Percentiles rank a stretch among this genome's conserved stretches.
These are phyloP conservation scores for Chanos chanos DNA, from an alignment of 2,797 vertebrate species.

Conservation along the genomic window DNA sequence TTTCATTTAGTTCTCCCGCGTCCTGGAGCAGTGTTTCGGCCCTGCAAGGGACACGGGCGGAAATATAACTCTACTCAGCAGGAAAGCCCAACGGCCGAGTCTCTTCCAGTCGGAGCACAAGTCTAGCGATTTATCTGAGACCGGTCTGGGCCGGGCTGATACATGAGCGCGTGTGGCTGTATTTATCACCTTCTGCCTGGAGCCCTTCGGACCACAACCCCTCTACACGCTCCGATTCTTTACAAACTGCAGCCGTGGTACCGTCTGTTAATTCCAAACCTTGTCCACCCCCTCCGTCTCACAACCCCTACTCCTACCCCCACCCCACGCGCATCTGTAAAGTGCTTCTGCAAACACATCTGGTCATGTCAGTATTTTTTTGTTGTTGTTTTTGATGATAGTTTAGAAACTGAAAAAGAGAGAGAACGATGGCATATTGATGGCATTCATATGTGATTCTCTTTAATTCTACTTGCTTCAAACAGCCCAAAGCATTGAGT, in stretches of 20 bases:
- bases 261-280: no score
- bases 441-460: conserved; percentile 34
- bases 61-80: conserved; percentile 72
- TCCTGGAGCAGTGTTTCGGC: conserved; percentile 70
- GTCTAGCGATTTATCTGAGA: conserved; percentile 75
- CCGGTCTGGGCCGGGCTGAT: conserved; percentile 74
- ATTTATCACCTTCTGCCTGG: conserved; percentile 67
- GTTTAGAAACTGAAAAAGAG: conserved; percentile 34
- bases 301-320: no score
- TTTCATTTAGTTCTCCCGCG: conserved; percentile 73
- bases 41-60: conserved; percentile 68
- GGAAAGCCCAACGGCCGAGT: conserved; percentile 65
- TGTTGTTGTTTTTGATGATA: no score
- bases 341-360: not conserved
- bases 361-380: conserved; percentile 50
- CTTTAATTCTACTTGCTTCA: conserved; percentile 26
- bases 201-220: conserved; percentile 64
- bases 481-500: conserved; percentile 12
- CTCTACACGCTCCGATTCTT: conserved; percentile 55
- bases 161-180: conserved; percentile 74
- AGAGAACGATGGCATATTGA: conserved; percentile 24
- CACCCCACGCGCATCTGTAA: no score
- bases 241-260: no score
- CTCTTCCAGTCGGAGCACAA: conserved; percentile 64
- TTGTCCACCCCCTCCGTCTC: no score